Percentiles rank a stretch among this genome's conserved stretches.
These are phyloP conservation scores for Macroteleia sp. DNA, from an alignment of 2,888 invertebrate species.

Conservation along the genomic window DNA sequence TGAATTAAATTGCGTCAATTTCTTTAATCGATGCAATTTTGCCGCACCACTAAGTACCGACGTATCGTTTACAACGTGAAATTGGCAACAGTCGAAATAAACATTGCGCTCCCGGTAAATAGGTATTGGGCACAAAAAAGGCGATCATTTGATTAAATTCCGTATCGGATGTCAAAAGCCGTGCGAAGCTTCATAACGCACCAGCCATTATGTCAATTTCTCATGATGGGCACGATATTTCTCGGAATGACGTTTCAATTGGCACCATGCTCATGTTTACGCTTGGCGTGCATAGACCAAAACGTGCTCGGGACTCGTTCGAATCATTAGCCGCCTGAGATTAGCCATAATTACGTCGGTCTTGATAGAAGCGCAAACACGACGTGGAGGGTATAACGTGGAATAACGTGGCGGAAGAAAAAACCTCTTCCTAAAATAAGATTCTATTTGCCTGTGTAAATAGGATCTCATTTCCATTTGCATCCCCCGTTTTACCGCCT, in stretches of 20 bases:
- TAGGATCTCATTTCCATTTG: no score
- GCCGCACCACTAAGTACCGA: no score
- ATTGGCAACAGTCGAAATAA: neutral
- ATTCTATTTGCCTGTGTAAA: no score
- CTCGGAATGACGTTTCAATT: conserved; percentile 64
- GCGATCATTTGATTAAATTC: conserved; percentile 21
- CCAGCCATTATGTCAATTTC: conserved; percentile 10
- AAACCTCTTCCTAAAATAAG: no score
- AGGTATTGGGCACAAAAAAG: conserved; percentile 5
- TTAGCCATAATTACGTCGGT: conserved; percentile 60
- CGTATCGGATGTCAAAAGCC: conserved; percentile 36
- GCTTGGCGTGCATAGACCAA: conserved; percentile 49
- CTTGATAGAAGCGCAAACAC: conserved; percentile 57
- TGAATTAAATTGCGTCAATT: no score
- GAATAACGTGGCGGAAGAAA: conserved; percentile 15
- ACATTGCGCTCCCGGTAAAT: neutral
- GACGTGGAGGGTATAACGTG: no score
- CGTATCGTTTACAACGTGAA: neutral
- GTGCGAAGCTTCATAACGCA: conserved; percentile 28
- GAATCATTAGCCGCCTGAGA: conserved; percentile 59
- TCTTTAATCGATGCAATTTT: no score
- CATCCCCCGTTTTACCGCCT: no score
- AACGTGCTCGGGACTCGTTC: conserved; percentile 57
- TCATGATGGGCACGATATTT: conserved; percentile 52
- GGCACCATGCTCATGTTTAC: conserved; percentile 53